phyloP scores from a whole-genome alignment of 1,140 invertebrate species.

The Lysiphlebus fabarum region DNA sequence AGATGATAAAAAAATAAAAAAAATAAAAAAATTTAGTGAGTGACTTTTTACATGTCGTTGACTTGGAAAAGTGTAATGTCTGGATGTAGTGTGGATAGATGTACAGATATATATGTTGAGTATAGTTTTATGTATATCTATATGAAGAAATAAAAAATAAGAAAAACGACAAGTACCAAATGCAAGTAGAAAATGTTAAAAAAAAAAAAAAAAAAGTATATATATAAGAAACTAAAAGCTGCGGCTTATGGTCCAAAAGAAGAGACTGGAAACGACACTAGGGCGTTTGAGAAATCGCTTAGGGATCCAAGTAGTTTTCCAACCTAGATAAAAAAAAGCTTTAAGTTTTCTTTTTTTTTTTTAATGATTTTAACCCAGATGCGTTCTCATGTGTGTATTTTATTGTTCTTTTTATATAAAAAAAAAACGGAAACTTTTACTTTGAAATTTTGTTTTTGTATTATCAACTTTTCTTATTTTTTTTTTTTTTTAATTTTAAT shows the following conservation, averaged over 20 bases:
- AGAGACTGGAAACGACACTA: slow-evolving; percentile 6
- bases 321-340: slow-evolving; percentile 38
- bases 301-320: slow-evolving; percentile 24
- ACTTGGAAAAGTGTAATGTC: too few species aligned
- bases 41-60: too few species aligned
- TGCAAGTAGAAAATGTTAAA: slow-evolving; percentile 15
- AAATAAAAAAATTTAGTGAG: too few species aligned
- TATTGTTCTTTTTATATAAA: slow-evolving; percentile 43
- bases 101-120: too few species aligned
- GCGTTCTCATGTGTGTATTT: slow-evolving; percentile 48
- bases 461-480: too few species aligned
- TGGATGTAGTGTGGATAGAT: too few species aligned
- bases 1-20: too few species aligned
- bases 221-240: slow-evolving; percentile 4
- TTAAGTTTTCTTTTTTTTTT: slow-evolving; percentile 38
- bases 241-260: slow-evolving; percentile 11
- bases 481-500: too few species aligned
- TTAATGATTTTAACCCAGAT: slow-evolving; percentile 50
- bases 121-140: too few species aligned
- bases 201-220: slow-evolving; percentile 5
- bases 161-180: too few species aligned
- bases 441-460: too few species aligned
- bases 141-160: too few species aligned
- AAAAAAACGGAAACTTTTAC: background rate
- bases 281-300: slow-evolving; percentile 34